Base-by-base conservation (phyloP, 2,888 invertebrate genomes). In the Cheilosia urbana region DNA sequence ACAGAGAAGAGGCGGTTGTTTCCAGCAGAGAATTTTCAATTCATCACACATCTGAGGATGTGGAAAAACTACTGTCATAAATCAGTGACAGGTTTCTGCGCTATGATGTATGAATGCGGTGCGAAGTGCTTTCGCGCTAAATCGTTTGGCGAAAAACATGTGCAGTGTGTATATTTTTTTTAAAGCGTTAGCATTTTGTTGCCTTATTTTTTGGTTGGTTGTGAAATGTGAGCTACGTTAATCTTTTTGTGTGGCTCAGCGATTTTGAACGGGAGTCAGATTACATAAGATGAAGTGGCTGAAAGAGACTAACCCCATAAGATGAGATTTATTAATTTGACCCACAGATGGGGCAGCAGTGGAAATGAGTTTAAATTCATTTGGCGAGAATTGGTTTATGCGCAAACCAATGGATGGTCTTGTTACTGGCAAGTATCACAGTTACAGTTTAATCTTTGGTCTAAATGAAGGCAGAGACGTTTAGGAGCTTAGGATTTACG, bases 51-150 rank as follows among this genome's bases (percentile, higher is more conserved):
- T 60, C 34, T 55, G 77, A 73, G 79, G 69, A 80, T 80, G 80
- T 75, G 75, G 75, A 80, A 80, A 75, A 84, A 80, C 69, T 80
- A 66, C 68, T 84, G 84, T 80, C 83, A 84, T 84, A 84, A 84
- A 84, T 84, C 84, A 84, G 66, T 84, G 83, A 79, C 83, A 84
- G 79, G 83, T 84, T 84, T 69, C 49, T 79, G 69, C 37, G 75
- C 63, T 37, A 75, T 79, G 83, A 84, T 84, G 73, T 79, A 83
- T 83, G 79, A 84, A 84, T 83, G 60, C 79, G 79, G 79, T 75
- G 68, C 65, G 60, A 84, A 75, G 55, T 80, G 58, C 42, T 40
- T 83, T 51, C 34, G 63, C 49, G 66, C 47, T 66, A 11, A 77
- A 76, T 57, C 45, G 62, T 40, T 73, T 78, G 49, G 42, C 72